These are phyloP conservation scores for Drosophila punjabiensis DNA, from an alignment of 1,140 invertebrate genomes.

Conservation along the genomic window DNA sequence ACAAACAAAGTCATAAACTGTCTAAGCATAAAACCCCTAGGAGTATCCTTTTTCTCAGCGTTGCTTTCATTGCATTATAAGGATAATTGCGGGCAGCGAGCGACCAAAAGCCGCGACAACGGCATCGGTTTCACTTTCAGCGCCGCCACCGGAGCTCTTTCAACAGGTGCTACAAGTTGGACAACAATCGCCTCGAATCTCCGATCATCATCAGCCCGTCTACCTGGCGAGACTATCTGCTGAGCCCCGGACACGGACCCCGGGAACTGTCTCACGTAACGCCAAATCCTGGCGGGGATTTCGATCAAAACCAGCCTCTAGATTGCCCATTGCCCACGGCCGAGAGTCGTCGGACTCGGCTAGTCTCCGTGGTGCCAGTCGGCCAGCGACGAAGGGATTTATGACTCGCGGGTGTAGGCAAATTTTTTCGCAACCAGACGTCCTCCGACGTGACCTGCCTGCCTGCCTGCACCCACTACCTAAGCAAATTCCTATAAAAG, in stretches of 20 bases:
- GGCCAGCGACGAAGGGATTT: slow-evolving; percentile 65
- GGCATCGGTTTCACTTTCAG: slow-evolving; percentile 64
- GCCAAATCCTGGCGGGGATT: slow-evolving; percentile 69
- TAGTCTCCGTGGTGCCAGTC: slow-evolving; percentile 67
- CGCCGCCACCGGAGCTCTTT: slow-evolving; percentile 30
- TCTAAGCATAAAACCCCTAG: slow-evolving; percentile 73
- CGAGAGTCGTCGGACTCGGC: slow-evolving; percentile 40
- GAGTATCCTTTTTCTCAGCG: slow-evolving; percentile 68
- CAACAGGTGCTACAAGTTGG: slow-evolving; percentile 77
- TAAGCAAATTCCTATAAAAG: slow-evolving; percentile 61
- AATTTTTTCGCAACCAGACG: slow-evolving; percentile 58
- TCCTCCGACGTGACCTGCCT: slow-evolving; percentile 32
- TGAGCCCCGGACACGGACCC: slow-evolving; percentile 10
- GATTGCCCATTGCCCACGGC: slow-evolving; percentile 56
- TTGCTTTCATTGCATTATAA: slow-evolving; percentile 71
- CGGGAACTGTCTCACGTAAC: slow-evolving; percentile 65
- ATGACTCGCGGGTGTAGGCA: slow-evolving; percentile 80
- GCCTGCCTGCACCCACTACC: slow-evolving; percentile 42
- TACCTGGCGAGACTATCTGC: slow-evolving; percentile 60
- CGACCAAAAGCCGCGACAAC: slow-evolving; percentile 68
- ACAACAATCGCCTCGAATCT: slow-evolving; percentile 49
- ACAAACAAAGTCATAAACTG: slow-evolving; percentile 78
- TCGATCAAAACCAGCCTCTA: slow-evolving; percentile 79
- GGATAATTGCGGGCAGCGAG: slow-evolving; percentile 60
- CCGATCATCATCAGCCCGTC: slow-evolving; percentile 70